Base-by-base conservation (phyloP, 1,140 invertebrate genomes). In the Drosophila varians region DNA sequence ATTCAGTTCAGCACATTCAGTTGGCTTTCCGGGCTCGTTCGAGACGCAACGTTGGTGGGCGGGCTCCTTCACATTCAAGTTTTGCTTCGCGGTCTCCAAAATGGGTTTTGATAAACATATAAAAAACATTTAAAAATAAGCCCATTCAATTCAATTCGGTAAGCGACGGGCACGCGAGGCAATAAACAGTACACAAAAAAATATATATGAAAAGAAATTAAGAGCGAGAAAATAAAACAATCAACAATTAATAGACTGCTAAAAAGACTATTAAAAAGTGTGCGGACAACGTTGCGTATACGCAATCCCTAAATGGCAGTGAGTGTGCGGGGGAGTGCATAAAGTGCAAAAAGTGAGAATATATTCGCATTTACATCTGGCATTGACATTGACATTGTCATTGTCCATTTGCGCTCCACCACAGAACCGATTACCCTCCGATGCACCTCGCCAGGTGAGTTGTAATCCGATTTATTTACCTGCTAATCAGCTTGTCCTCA, bases 331-430 rank as follows among this genome's bases (percentile, higher is more conserved):
- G 46, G n/a, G 16, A 42, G 38, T 42, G 38, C 16, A 42, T 42
- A 2, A n/a, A n/a, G 38, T 42, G 38, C 38, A 42, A 42, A 38
- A 61, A 48, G 56, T 72, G 56, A 62, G 73, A 49, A 21, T 21
- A 21, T 49, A 12, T 36, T 18, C 16, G 21, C 62, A 66, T 66
- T 57, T 56, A 18, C 31, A 19, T 26, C 43, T 74, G 79, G 34
- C 71, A 78, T 66, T 78, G 79, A 48, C 74, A 83, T 86, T 86
- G 71, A 69, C 66, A 68, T 68, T 86, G 80, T 34, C 74, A 71
- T 62, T 45, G 60, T 46, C 74, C 62, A 72, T 48, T 58, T 57
- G 64, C 71, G 53, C 8, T 57, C 12, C 9, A 19, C n/a, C 9
- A 56, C 23, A 7, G 36, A 12, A 5, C n/a, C n/a, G 9, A 8